Evolutionary conservation across 2,113 vertebrate species (phyloP).

Genomic region (Tragelaphus imberbis): DNA sequence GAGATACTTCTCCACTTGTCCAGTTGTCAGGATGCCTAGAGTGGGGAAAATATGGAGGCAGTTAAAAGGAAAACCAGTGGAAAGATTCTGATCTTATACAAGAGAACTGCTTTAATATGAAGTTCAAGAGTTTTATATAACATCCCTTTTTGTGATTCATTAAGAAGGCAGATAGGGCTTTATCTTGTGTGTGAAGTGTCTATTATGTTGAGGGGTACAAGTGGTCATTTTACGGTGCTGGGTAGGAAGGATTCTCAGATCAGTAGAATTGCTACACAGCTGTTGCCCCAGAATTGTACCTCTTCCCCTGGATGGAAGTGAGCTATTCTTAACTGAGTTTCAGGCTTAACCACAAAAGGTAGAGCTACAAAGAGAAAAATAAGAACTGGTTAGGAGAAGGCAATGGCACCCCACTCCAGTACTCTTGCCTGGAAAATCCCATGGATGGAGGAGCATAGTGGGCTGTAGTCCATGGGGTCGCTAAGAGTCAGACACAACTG

Average conservation of each 20-base stretch:
- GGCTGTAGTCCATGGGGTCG: no score
- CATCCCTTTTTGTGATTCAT: neutral
- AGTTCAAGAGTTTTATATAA: neutral
- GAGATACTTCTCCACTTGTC: neutral
- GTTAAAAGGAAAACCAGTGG: neutral
- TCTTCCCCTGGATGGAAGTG: neutral
- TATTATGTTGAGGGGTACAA: neutral
- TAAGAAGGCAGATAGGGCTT: neutral
- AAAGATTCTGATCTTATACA: neutral
- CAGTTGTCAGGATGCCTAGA: neutral
- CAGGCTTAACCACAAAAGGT: neutral
- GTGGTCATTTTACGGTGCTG: neutral
- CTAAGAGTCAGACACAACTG: no score
- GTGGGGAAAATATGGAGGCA: neutral
- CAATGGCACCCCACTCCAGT: no score
- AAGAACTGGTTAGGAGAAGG: neutral
- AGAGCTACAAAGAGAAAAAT: neutral
- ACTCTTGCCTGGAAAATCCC: no score
- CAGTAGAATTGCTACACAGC: neutral
- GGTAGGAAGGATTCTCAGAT: neutral
- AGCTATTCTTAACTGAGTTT: neutral
- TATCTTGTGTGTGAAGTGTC: neutral
- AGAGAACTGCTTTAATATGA: neutral
- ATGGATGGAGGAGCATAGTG: no score
- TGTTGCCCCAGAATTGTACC: neutral